Conservation (phyloP, 1,140 invertebrate species). For the Rhizoglyphus robini region DNA sequence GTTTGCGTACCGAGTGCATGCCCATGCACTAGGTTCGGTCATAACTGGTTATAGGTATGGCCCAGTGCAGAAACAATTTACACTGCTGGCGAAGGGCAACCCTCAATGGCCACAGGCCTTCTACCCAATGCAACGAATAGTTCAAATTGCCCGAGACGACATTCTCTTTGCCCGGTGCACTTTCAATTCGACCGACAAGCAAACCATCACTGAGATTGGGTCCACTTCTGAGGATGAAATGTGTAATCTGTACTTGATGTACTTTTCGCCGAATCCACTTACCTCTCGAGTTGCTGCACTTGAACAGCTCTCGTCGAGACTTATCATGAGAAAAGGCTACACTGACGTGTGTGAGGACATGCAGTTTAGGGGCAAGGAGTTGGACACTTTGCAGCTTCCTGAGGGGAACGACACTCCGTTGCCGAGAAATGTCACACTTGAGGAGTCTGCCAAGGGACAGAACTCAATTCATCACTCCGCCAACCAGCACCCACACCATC, state of each 20-base stretch:
- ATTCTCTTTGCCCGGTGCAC: conserved; percentile 33
- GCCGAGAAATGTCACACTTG: conserved; percentile 19
- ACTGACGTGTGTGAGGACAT: conserved; percentile 17
- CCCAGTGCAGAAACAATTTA: conserved; percentile 25
- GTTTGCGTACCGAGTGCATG: conserved; percentile 47
- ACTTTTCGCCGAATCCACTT: conserved; percentile 37
- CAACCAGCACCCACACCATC: background rate
- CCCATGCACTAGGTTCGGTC: conserved; percentile 40
- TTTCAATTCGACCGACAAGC: conserved; percentile 31
- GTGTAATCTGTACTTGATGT: conserved; percentile 57
- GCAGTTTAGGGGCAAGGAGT: conserved; percentile 4
- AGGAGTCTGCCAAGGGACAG: conserved; percentile 9
- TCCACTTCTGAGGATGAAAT: conserved; percentile 48
- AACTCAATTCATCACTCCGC: background rate
- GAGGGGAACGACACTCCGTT: conserved; percentile 22
- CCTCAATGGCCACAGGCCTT: conserved; percentile 40
- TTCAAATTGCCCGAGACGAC: conserved; percentile 30
- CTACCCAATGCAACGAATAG: conserved; percentile 32
- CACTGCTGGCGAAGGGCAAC: conserved; percentile 34
- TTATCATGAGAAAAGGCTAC: background rate
- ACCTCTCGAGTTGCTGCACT: no score
- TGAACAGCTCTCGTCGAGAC: no score
- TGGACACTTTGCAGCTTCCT: conserved; percentile 19
- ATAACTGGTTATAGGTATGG: conserved; percentile 38
- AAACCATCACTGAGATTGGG: conserved; percentile 30